Base-by-base conservation (phyloP, 2,797 vertebrate genomes). In the Micromesistius poutassou region DNA sequence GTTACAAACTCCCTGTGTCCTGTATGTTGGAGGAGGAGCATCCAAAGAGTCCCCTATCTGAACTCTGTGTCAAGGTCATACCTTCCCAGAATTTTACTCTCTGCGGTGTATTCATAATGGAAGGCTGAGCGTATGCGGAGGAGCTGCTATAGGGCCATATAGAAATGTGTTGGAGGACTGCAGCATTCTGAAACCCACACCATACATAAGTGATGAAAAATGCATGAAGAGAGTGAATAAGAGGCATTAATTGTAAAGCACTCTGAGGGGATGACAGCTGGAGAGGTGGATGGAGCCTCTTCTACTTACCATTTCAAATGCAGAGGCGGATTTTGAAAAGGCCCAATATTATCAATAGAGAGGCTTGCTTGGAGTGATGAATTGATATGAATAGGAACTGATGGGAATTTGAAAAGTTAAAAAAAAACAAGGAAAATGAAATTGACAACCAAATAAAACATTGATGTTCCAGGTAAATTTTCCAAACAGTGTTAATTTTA, bases 201-300 rank as follows among this genome's bases (percentile, higher is more conserved):
- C 72, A 82, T 89, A 82, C 77, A 91, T 90, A 86, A 88, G 89
- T 87, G 79, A 50, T 35, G 75, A 71, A 30, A 71, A 31, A 62
- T 77, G 70, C 76, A 77, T 76, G 30, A 19, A 35, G 33, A 72
- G 74, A 79, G 77, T 80, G 70, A 75, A 76, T 16, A 70, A 35
- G 72, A 35, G 33, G 72, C 19, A 25, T 73, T 33, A 71, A 71
- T 16, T 68, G 30, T 28, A 55, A 70, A 22, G 74, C 36, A 71
- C 42, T 42, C 31, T 35, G 22, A 12, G n/a, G 22, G 62, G 62
- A 68, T 12, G 25, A 25, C 62, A 30, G 62, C 62, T 68, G 62
- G 62, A 68, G 62, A 68, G n/a, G 62, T 28, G 28, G 25, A 68
- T 28, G 62, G 9, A 68, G 62, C n/a, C n/a, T 62, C 22, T 25